phyloP scores from a whole-genome alignment of 2,113 vertebrate species.

The Corvus moneduloides region DNA sequence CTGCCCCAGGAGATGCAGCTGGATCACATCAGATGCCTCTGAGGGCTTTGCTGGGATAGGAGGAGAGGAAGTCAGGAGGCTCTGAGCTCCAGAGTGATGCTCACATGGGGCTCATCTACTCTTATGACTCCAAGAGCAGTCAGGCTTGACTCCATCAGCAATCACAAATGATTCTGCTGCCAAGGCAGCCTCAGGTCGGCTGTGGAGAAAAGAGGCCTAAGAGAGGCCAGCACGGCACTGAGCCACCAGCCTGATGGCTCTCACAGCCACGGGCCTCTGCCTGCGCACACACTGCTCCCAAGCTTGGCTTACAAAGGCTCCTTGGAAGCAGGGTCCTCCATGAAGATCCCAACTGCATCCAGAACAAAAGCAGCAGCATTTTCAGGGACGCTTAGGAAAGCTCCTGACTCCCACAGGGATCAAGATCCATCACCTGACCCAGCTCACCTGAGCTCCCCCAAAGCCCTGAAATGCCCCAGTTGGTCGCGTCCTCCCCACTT shows the following conservation, averaged over 20 bases:
- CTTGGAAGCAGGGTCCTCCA: not conserved
- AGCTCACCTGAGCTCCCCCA: not conserved
- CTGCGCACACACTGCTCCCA: accelerated
- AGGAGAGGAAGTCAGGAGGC: not conserved
- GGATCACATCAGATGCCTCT: not conserved
- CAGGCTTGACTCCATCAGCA: not conserved
- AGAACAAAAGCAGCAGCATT: not conserved
- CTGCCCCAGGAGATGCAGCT: not conserved
- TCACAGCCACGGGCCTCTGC: accelerated
- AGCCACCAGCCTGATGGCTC: accelerated
- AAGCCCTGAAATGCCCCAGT: not conserved
- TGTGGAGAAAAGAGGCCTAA: not conserved
- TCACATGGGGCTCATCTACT: not conserved
- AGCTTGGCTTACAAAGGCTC: not conserved
- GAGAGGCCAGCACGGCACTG: accelerated
- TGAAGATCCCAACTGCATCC: not conserved
- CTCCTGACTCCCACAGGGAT: not conserved
- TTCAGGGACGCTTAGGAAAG: not conserved
- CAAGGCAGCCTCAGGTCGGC: not conserved
- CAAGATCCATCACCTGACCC: not conserved
- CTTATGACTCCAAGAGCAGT: not conserved
- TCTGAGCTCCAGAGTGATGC: not conserved
- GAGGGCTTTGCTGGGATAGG: not conserved
- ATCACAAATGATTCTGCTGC: not conserved
- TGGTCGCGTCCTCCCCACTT: accelerated